Conservation (phyloP, 2,888 invertebrate genomes). For the Rutpela maculata region DNA sequence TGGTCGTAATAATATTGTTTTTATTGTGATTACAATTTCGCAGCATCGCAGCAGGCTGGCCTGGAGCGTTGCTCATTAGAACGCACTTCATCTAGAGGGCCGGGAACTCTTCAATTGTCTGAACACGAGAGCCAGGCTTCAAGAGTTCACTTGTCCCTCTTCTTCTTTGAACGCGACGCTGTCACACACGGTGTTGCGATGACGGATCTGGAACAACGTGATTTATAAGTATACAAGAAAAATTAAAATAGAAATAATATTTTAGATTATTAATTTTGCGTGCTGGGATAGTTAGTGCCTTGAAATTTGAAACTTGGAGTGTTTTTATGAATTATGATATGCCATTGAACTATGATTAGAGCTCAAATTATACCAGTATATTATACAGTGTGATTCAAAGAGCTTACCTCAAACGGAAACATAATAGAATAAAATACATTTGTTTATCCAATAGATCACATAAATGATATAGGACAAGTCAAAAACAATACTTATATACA, state of each 20-base stretch:
- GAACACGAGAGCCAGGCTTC: conserved; percentile 63
- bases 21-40: conserved; percentile 60
- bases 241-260: neutral
- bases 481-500: no score
- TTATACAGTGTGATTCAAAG: no score
- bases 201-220: conserved; percentile 43
- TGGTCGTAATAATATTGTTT: conserved; percentile 63
- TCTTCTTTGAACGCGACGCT: conserved; percentile 49
- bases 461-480: no score
- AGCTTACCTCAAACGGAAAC: no score
- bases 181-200: conserved; percentile 36
- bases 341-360: no score
- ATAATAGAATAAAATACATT: no score
- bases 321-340: no score
- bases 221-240: conserved; percentile 11
- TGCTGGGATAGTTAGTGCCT: neutral
- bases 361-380: no score
- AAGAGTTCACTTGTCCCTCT: conserved; percentile 56
- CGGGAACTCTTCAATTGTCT: conserved; percentile 69
- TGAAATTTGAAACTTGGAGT: no score
- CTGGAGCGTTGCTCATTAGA: conserved; percentile 69
- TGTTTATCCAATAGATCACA: no score
- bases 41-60: conserved; percentile 52
- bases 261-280: neutral
- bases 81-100: conserved; percentile 68